Base-by-base conservation (phyloP, 2,113 vertebrate genomes). In the Cynoglossus semilaevis region DNA sequence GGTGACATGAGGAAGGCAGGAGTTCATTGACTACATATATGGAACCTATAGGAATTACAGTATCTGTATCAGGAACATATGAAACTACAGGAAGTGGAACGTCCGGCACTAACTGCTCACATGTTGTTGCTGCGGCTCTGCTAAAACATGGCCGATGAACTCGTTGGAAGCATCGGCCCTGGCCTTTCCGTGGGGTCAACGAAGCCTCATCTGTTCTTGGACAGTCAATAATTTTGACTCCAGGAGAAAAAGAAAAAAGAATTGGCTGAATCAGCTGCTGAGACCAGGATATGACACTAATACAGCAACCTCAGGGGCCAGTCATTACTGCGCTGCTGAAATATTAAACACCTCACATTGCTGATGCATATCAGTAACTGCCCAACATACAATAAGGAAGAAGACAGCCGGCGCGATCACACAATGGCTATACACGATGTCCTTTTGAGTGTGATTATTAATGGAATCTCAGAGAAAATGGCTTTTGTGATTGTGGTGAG, bases 361-460 rank as follows among this genome's bases (percentile, higher is more conserved):
- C 51, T 73, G 79, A 79, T 76, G 51, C 58, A 70, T 72, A 74
- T 72, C 55, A 66, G 38, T 74, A 64, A 82, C 79, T 81, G 72
- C 60, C 68, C 67, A 69, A 61, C 71, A 81, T 9, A 47, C 51
- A 60, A 63, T 82, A 2, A 29, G 76, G 77, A 78, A 55, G 19
- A 37, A 47, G 60, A 70, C 48, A 43, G 47, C 29, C 34, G 65
- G 52, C 17, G 41, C 48, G 55, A 49, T n/a, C n/a, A 38, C 63
- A 58, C 52, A 51, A 70, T 60, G 67, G 60, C 67, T 55, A 64
- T 71, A 68, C 51, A 40, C 54, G 61, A 50, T 70, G 64, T 67
- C 67, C 54, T 68, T 67, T 34, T 2, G 29, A 4, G 1, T 42
- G 18, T 49, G 42, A 68, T 54, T 34, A 7, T 63, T 74, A 65